phyloP scores from a whole-genome alignment of 2,113 vertebrate genomes.

The Microtus richardsoni region DNA sequence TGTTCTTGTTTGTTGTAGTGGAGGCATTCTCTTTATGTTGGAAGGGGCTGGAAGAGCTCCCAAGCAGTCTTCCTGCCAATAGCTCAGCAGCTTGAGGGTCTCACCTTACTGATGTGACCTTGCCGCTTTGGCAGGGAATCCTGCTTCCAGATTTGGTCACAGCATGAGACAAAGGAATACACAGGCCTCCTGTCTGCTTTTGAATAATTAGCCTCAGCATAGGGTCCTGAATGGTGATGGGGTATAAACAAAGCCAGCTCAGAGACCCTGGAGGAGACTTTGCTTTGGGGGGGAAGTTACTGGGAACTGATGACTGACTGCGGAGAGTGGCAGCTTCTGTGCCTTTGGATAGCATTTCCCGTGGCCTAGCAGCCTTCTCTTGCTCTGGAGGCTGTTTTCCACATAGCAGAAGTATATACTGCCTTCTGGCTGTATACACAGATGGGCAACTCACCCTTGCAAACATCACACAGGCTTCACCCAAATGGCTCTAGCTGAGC shows the following conservation, averaged over 20 bases:
- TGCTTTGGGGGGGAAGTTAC: slow-evolving; percentile 16
- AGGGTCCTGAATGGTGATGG: slow-evolving; percentile 47
- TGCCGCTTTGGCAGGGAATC: slow-evolving; percentile 56
- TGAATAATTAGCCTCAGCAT: slow-evolving; percentile 62
- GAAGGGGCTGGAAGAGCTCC: background rate
- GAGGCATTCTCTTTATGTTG: slow-evolving; percentile 38
- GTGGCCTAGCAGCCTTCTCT: background rate
- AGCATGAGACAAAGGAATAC: slow-evolving; percentile 62
- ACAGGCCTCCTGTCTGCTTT: slow-evolving; percentile 54
- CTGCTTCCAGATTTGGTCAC: slow-evolving; percentile 76
- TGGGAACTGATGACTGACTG: background rate
- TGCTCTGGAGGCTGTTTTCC: background rate
- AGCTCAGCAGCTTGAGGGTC: background rate
- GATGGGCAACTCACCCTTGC: slow-evolving; percentile 46
- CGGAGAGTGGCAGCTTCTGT: slow-evolving; percentile 22
- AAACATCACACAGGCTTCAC: background rate
- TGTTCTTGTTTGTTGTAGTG: background rate
- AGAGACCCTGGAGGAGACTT: slow-evolving; percentile 3
- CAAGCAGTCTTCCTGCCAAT: slow-evolving; percentile 4
- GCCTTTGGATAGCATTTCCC: slow-evolving; percentile 42
- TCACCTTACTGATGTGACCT: slow-evolving; percentile 53
- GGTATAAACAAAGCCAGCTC: slow-evolving; percentile 58
- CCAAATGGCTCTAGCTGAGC: background rate
- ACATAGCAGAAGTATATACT: background rate
- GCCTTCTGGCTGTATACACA: slow-evolving; percentile 29